Conservation (phyloP, 2,888 invertebrate genomes). For the Metallyticus violacea region DNA sequence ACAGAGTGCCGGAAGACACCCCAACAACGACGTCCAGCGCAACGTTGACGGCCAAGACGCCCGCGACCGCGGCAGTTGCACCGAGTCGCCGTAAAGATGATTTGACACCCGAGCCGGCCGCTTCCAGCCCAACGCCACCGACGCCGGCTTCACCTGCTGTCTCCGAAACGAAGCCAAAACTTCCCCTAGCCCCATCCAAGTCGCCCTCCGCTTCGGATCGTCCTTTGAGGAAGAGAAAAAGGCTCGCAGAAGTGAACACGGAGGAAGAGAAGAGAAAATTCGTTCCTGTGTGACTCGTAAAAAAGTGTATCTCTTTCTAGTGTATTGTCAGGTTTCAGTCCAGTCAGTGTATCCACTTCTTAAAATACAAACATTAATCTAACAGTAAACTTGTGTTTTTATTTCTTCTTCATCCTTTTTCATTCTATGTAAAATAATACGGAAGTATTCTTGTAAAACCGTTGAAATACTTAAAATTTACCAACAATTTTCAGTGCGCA, state of each 20-base stretch:
- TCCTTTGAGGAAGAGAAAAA: slow-evolving; percentile 59
- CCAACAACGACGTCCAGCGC: slow-evolving; percentile 43
- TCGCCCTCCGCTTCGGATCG: slow-evolving; percentile 37
- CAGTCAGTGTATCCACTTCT: neutral
- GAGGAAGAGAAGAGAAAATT: slow-evolving; percentile 54
- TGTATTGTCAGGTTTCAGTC: neutral
- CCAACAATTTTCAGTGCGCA: no score
- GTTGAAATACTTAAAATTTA: no score
- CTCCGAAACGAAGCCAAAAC: slow-evolving; percentile 22
- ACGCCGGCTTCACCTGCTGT: slow-evolving; percentile 47
- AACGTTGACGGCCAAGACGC: slow-evolving; percentile 53
- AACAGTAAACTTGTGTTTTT: neutral
- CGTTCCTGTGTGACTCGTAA: slow-evolving; percentile 48
- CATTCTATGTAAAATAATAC: no score
- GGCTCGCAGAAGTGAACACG: slow-evolving; percentile 53
- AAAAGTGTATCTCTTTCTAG: neutral
- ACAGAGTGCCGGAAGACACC: neutral
- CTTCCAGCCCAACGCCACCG: neutral
- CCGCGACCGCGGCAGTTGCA: slow-evolving; percentile 55
- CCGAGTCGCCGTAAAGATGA: slow-evolving; percentile 36
- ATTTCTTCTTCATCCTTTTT: neutral
- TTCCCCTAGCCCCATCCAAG: neutral
- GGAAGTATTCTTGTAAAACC: no score
- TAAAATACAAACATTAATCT: neutral
- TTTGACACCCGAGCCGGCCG: neutral